A percentile compares a stretch with the other conserved stretches of the same genome.
Conservation (phyloP, 2,113 vertebrate genomes). For the Columbina picui region DNA sequence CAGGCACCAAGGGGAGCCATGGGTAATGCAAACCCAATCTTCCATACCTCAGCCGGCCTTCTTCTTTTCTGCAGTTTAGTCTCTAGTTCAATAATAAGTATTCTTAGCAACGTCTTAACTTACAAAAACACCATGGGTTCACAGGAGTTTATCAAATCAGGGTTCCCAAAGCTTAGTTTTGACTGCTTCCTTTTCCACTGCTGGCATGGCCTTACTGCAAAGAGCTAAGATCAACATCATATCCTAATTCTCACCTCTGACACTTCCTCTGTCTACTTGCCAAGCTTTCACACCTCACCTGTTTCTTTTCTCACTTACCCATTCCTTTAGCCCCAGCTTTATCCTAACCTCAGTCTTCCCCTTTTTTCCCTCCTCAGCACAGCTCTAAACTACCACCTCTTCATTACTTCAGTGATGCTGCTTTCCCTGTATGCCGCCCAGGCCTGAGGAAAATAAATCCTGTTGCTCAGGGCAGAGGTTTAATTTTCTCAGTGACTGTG, state of each 20-base stretch:
- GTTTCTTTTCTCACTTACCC: neutral
- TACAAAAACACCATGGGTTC: neutral
- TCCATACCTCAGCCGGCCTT: fast-evolving
- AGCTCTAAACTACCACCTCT: neutral
- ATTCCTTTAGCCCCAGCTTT: neutral
- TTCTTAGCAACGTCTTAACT: neutral
- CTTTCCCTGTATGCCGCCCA: neutral
- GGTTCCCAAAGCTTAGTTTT: neutral
- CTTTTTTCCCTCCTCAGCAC: neutral
- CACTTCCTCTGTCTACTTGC: neutral
- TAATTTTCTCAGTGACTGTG: neutral
- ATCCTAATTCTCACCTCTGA: neutral
- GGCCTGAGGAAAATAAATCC: neutral
- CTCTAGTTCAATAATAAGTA: neutral
- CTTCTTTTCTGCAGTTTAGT: neutral
- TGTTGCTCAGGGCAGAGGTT: neutral
- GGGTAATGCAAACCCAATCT: neutral
- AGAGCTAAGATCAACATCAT: neutral
- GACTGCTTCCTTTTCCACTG: neutral
- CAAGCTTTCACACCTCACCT: neutral
- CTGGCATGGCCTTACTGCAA: neutral
- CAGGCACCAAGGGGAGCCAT: neutral
- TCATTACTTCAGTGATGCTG: neutral
- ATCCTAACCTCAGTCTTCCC: neutral
- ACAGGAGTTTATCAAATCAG: neutral